These are phyloP conservation scores for Geotrypetes seraphini DNA, from an alignment of 2,797 vertebrate genomes.

Conservation along the genomic window DNA sequence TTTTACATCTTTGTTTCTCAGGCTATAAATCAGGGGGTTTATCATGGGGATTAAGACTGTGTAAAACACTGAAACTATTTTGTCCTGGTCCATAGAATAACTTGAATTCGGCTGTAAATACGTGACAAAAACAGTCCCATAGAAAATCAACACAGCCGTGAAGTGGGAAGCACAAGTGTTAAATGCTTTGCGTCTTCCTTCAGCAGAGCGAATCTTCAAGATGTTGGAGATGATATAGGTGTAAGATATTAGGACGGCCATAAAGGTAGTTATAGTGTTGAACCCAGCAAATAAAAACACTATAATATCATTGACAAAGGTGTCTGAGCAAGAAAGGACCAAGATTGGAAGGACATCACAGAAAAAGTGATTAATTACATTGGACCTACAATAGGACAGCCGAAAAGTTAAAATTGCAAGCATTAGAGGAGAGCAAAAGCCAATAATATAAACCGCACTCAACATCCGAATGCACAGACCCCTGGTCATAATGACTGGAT, in stretches of 20 bases:
- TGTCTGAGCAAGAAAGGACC: slow-evolving; percentile 8
- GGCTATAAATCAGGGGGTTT: slow-evolving; percentile 11
- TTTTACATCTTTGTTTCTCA: slow-evolving; percentile 15
- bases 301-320: slow-evolving; percentile 2
- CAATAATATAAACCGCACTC: slow-evolving; percentile 3
- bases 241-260: slow-evolving; percentile 2
- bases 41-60: slow-evolving; percentile 8
- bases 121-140: slow-evolving; percentile 13
- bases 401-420: slow-evolving; percentile 3
- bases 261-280: slow-evolving; percentile 6
- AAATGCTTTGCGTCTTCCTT: slow-evolving; percentile 5
- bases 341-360: slow-evolving; percentile 5
- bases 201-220: slow-evolving; percentile 1
- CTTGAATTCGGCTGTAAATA: slow-evolving; percentile 7
- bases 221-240: slow-evolving; percentile 9
- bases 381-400: slow-evolving; percentile 8
- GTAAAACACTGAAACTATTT: slow-evolving; percentile 11
- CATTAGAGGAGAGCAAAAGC: slow-evolving; percentile 2
- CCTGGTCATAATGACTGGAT: slow-evolving; percentile 27
- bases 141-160: slow-evolving; percentile 3
- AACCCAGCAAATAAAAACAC: slow-evolving; percentile 4
- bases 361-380: slow-evolving; percentile 10
- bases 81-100: slow-evolving; percentile 4
- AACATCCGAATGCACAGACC: slow-evolving; percentile 17
- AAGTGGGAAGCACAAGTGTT: slow-evolving; percentile 14